Conservation (phyloP, 1,140 invertebrate species). For the Cotesia typhae region DNA sequence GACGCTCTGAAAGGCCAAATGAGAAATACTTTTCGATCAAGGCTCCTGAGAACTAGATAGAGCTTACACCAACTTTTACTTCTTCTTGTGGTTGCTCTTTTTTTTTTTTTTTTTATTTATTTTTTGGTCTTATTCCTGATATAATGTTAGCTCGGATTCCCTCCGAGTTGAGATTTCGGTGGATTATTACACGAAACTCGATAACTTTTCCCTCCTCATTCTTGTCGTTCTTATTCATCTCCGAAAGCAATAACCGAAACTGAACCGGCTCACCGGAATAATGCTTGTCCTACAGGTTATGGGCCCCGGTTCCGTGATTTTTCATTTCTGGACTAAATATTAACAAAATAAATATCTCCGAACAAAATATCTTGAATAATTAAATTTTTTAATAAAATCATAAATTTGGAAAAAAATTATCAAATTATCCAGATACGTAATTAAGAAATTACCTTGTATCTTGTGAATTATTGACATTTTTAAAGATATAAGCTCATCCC, state of each 20-base stretch:
- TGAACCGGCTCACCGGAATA: background rate
- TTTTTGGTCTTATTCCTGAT: background rate
- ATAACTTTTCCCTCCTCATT: conserved; percentile 12
- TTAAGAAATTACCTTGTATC: no score
- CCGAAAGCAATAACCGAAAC: conserved; percentile 1
- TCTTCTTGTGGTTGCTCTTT: no score
- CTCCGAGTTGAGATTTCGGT: conserved; percentile 30
- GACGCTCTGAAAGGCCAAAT: conserved; percentile 58
- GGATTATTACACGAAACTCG: conserved; percentile 30
- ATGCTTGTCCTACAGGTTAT: background rate
- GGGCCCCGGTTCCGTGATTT: background rate
- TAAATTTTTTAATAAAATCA: no score
- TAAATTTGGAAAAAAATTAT: no score
- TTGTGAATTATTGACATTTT: no score
- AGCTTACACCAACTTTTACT: conserved; percentile 30
- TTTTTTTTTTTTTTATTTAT: no score
- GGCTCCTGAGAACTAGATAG: conserved; percentile 18
- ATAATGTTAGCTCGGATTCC: conserved; percentile 32
- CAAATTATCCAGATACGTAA: no score
- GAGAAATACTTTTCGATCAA: conserved; percentile 63
- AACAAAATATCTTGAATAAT: no score
- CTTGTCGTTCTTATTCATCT: conserved; percentile 7
- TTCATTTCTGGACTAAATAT: no score
- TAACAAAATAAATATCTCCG: no score
- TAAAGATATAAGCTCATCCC: no score